phyloP scores from a whole-genome alignment of 2,113 vertebrate species.

The Entomyzon cyanotis region DNA sequence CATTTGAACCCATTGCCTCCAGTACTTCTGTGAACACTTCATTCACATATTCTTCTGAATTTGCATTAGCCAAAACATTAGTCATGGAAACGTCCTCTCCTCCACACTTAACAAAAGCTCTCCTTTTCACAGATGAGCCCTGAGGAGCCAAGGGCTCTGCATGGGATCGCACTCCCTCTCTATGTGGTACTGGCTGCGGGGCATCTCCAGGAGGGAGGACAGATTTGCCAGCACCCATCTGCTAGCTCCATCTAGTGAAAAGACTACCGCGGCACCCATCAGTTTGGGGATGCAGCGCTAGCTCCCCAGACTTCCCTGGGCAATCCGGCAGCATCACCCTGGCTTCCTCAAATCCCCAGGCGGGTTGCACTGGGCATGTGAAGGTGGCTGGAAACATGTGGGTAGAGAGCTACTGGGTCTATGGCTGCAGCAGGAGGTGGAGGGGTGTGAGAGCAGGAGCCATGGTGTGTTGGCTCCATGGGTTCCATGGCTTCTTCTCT shows the following conservation, averaged over 20 bases:
- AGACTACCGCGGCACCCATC: not conserved
- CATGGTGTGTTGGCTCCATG: not conserved
- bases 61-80: not conserved
- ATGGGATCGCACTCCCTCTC: not conserved
- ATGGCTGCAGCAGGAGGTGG: fast-evolving
- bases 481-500: not conserved
- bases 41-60: slow-evolving; percentile 15
- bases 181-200: not conserved
- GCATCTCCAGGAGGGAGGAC: not conserved
- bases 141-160: not conserved
- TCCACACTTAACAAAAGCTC: not conserved
- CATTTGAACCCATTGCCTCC: not conserved
- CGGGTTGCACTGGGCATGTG: not conserved
- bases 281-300: not conserved
- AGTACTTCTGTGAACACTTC: not conserved
- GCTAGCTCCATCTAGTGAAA: slow-evolving; percentile 60
- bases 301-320: fast-evolving
- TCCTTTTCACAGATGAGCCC: not conserved
- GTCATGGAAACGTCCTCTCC: not conserved
- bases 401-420: not conserved
- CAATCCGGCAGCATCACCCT: not conserved
- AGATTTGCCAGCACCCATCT: slow-evolving; percentile 1
- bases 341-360: not conserved
- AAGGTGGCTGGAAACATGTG: not conserved
- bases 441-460: not conserved